phyloP scores from a whole-genome alignment of 2,113 vertebrate genomes.

The Paramormyrops kingsleyae region DNA sequence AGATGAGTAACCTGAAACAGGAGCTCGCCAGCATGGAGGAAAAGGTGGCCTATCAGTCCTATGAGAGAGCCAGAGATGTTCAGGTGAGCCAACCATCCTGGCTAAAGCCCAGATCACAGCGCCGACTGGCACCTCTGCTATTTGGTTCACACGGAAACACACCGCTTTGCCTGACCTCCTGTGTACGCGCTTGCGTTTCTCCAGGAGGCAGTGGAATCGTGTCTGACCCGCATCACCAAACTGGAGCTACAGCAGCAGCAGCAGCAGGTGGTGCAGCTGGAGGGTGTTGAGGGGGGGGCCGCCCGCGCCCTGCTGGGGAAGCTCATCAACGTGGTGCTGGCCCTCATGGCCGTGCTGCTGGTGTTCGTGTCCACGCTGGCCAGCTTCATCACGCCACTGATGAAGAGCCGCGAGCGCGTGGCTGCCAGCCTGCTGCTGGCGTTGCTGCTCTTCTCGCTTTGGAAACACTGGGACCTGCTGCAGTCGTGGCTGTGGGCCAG shows the following conservation, averaged over 20 bases:
- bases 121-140: too few species aligned
- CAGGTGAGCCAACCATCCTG: constrained; percentile 60
- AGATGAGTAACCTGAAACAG: constrained; percentile 90
- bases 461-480: constrained; percentile 89
- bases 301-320: constrained; percentile 84
- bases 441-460: constrained; percentile 77
- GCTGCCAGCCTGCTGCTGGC: constrained; percentile 73
- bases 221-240: constrained; percentile 89
- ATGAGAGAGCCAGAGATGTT: constrained; percentile 84
- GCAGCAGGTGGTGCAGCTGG: constrained; percentile 90
- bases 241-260: constrained; percentile 94
- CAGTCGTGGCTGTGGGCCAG: constrained; percentile 37
- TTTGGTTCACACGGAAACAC: not conserved
- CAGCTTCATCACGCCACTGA: constrained; percentile 84
- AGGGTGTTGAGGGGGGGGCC: constrained; percentile 77
- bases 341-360: constrained; percentile 88
- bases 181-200: not conserved
- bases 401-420: constrained; percentile 84
- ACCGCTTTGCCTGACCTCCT: not conserved
- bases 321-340: constrained; percentile 94
- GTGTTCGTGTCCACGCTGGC: constrained; percentile 93
- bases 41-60: constrained; percentile 90
- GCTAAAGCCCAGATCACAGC: not conserved
- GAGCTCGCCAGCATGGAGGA: constrained; percentile 92
- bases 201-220: constrained; percentile 91